phyloP scores from a whole-genome alignment of 1,140 invertebrate species.

The Drosophila willistoni region DNA sequence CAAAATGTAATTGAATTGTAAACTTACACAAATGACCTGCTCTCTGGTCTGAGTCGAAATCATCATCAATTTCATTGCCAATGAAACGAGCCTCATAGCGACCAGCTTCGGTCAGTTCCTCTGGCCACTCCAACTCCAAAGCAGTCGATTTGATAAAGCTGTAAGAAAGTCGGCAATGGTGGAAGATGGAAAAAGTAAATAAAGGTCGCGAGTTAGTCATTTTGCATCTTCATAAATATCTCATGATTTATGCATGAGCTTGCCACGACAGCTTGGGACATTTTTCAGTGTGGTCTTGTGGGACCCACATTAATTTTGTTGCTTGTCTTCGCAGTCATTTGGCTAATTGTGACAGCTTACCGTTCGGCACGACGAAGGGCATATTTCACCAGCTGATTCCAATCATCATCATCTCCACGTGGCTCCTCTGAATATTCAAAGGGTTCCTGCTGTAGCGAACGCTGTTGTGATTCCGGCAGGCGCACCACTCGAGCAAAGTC shows the following conservation, averaged over 20 bases:
- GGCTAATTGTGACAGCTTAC: conserved; percentile 82
- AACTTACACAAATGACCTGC: conserved; percentile 89
- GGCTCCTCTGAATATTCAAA: conserved; percentile 88
- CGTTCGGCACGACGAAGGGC: conserved; percentile 88
- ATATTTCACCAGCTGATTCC: conserved; percentile 91
- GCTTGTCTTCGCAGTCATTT: conserved; percentile 48
- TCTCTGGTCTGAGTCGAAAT: conserved; percentile 91
- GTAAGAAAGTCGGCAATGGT: conserved; percentile 15
- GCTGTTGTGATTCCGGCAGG: conserved; percentile 86
- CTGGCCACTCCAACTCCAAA: conserved; percentile 88
- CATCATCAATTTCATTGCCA: conserved; percentile 90
- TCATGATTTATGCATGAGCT: conserved; percentile 60
- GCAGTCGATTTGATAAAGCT: conserved; percentile 91
- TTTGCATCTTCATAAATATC: conserved; percentile 53
- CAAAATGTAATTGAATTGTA: neutral
- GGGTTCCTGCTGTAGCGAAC: conserved; percentile 86
- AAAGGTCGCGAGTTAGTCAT: conserved; percentile 29
- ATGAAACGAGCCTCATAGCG: conserved; percentile 90
- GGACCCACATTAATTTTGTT: conserved; percentile 64
- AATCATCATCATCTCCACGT: conserved; percentile 89
- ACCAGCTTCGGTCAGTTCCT: conserved; percentile 88
- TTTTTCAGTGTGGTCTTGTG: conserved; percentile 3
- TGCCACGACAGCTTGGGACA: conserved; percentile 5
- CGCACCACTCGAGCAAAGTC: conserved; percentile 88
- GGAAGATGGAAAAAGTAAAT: conserved; percentile 22